These are phyloP conservation scores for Drosophila nasuta DNA, from an alignment of 1,140 invertebrate genomes.

Conservation along the genomic window DNA sequence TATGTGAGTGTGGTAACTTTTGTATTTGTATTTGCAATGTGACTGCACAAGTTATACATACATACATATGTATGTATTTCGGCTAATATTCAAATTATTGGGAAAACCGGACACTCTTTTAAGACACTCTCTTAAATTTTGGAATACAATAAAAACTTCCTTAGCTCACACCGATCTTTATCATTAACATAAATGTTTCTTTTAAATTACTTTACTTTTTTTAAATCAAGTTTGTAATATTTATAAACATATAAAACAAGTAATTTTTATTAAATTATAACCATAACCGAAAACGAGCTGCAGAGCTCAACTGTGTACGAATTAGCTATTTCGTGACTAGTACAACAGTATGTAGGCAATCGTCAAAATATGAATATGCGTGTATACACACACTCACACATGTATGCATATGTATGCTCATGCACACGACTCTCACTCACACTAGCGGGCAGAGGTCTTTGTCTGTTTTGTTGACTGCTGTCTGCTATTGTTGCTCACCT, in stretches of 20 bases:
- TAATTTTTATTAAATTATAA: no score
- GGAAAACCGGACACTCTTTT: no score
- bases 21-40: neutral
- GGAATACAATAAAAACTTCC: no score
- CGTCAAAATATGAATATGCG: neutral
- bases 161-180: no score
- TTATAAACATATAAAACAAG: no score
- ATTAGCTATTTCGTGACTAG: no score
- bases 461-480: constrained; percentile 35
- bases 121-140: no score
- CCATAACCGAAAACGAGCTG: neutral
- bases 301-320: no score
- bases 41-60: neutral
- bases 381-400: constrained; percentile 2
- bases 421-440: constrained; percentile 2
- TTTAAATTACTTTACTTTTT: no score
- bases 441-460: constrained; percentile 13
- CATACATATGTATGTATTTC: neutral
- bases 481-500: constrained; percentile 60
- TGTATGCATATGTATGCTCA: neutral
- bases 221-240: no score
- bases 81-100: neutral
- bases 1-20: neutral
- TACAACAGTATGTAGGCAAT: neutral
- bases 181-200: no score